Evolutionary conservation across 2,797 vertebrate genomes (phyloP), one percentile per base, ranked within the genome.

Genomic region (Aviceda leuphotes): DNA sequence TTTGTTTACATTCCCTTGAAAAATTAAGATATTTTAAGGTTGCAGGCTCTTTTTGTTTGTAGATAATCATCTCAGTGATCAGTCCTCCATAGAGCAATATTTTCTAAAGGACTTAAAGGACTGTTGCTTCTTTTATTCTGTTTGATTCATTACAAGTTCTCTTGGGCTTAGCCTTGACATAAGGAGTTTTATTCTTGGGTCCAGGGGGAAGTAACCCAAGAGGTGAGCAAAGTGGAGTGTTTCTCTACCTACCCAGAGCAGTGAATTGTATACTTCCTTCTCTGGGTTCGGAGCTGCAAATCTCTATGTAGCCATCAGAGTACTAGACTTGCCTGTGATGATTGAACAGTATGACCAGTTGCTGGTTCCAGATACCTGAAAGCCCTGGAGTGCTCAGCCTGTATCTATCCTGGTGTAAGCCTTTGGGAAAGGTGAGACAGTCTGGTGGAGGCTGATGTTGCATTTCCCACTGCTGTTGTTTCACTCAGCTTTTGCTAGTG

Each of bases 1-100:
- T 82, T 84, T 74, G 20, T 76, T 92, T 70, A 35, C 4, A 1
- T 82, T 93, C 24, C 55, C 44, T 83, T 87, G 41, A 67, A 89
- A 87, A 94, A 71, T 5, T 12, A 83, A 79, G 46, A 0, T 76
- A 55, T 54, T 76, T 84, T 54, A 56, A 84, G 33, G 15, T 59
- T 62, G 18, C 39, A 14, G 8, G 1, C 2, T 2, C 11, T 55
- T 24, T 87, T 78, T 55, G 12, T 50, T 81, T 78, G 44, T 30
- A 68, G 47, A 11, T 71, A 41, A 43, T 79, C 1, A 49, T 46
- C 37, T 54, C 14, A 2, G 19, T 55, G 50, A 58, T 62, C 2
- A 11, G 2, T 77, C 16, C 19, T 89, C 35, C 43, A 12, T 0
- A 46, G 25, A 73, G 21, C 17, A 65, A 1, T 58, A 16, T 72